These are phyloP conservation scores for Urophycis tenuis DNA, from an alignment of 2,797 vertebrate species.

Conservation along the genomic window DNA sequence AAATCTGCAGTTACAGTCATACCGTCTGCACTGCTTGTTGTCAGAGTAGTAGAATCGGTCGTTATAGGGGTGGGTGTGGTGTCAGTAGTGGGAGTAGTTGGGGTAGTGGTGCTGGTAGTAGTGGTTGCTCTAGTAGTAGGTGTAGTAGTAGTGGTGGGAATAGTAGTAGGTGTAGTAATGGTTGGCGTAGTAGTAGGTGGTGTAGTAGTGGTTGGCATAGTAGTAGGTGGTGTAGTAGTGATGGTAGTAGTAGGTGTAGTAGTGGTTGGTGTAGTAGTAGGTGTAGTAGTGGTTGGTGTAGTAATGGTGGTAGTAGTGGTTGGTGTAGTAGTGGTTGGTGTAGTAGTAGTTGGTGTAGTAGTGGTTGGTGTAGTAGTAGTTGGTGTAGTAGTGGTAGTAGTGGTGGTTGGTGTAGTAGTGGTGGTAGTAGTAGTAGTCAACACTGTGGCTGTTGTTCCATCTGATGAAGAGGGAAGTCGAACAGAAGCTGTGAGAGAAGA, in stretches of 20 bases:
- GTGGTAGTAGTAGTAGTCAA: not conserved
- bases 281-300: too few species aligned
- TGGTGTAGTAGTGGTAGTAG: not conserved
- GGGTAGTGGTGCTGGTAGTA: too few species aligned
- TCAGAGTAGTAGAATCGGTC: too few species aligned
- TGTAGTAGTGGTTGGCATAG: too few species aligned
- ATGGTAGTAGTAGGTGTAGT: too few species aligned
- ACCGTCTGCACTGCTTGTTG: too few species aligned
- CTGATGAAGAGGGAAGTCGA: conserved; percentile 45
- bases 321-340: not conserved
- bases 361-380: not conserved
- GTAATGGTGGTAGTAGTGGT: not conserved
- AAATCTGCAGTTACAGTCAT: not conserved
- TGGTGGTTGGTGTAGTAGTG: not conserved
- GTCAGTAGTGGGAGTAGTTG: too few species aligned
- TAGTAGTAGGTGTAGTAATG: not conserved
- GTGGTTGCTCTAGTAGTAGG: not conserved
- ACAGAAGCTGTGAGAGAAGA: conserved; percentile 59
- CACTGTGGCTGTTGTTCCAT: conserved; percentile 31
- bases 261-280: too few species aligned
- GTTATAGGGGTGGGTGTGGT: too few species aligned
- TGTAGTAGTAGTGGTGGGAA: not conserved
- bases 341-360: not conserved
- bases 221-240: too few species aligned
- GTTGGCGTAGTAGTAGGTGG: too few species aligned